A percentile compares a stretch with the other conserved stretches of the same genome.
These are phyloP conservation scores for Drepana falcataria DNA, from an alignment of 2,888 invertebrate species.

Conservation along the genomic window DNA sequence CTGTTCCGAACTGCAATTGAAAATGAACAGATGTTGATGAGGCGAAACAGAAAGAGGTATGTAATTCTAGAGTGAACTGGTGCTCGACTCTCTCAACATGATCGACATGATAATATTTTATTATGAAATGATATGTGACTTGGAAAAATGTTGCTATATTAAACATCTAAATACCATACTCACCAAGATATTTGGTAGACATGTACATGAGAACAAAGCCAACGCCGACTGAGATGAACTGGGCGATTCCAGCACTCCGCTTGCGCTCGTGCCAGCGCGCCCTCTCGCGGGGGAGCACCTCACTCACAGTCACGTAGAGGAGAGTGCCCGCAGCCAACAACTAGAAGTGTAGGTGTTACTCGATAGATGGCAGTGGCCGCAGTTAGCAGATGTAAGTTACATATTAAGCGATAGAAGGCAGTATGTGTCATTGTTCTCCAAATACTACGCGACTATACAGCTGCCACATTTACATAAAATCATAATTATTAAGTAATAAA, in stretches of 20 bases:
- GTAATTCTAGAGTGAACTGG: no score
- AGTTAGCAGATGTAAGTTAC: not conserved
- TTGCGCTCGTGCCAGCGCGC: constrained; percentile 83
- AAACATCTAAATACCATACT: not conserved
- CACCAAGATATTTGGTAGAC: constrained; percentile 80
- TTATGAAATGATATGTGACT: no score
- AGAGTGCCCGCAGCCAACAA: constrained; percentile 87
- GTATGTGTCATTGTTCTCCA: no score
- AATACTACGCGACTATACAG: no score
- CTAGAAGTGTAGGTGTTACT: constrained; percentile 46
- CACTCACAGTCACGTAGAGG: constrained; percentile 87
- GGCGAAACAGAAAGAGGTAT: no score
- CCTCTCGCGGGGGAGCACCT: constrained; percentile 86
- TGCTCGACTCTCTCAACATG: no score
- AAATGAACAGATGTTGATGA: no score
- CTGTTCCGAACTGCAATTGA: no score
- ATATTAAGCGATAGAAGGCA: no score
- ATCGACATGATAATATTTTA: no score
- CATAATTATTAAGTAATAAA: no score
- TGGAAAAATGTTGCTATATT: not conserved
- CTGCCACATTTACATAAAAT: no score
- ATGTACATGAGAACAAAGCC: constrained; percentile 83
- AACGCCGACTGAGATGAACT: constrained; percentile 77
- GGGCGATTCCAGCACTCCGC: constrained; percentile 80
- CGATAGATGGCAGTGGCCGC: constrained; percentile 15